phyloP scores from a whole-genome alignment of 2,797 vertebrate genomes.

The Agapornis canus region DNA sequence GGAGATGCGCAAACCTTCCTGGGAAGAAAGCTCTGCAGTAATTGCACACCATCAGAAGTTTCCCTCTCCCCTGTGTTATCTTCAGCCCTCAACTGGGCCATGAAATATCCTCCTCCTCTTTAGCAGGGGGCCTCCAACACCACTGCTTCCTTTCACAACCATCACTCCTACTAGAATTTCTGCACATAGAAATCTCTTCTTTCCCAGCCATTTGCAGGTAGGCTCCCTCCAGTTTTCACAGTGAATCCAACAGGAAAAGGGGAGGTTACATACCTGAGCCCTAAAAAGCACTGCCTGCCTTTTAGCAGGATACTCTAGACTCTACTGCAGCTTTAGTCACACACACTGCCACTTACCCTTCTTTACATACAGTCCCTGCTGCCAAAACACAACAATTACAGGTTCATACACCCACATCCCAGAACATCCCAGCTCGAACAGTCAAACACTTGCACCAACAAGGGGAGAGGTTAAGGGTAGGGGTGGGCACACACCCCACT shows the following conservation, averaged over 20 bases:
- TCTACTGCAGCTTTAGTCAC: slow-evolving; percentile 51
- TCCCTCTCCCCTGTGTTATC: neutral
- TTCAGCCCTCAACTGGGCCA: neutral
- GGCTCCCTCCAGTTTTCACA: slow-evolving; percentile 12
- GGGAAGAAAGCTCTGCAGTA: neutral
- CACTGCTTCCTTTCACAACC: neutral
- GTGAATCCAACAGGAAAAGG: neutral
- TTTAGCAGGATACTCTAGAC: slow-evolving; percentile 24
- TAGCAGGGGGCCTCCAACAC: neutral
- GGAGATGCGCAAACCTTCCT: neutral
- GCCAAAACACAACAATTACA: slow-evolving; percentile 7
- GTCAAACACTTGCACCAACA: neutral
- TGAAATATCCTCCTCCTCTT: neutral
- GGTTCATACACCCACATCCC: neutral
- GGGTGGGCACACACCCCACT: neutral
- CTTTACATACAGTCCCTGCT: slow-evolving; percentile 62
- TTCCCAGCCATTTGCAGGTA: neutral
- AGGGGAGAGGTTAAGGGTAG: neutral
- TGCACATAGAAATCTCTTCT: slow-evolving; percentile 5
- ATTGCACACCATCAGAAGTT: neutral
- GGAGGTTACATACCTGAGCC: slow-evolving; percentile 9
- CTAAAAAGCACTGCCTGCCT: slow-evolving; percentile 27
- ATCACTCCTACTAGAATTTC: slow-evolving; percentile 7
- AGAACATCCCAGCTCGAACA: neutral
- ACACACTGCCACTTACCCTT: slow-evolving; percentile 38